A percentile compares a stretch with the other conserved stretches of the same genome.
phyloP scores from a whole-genome alignment of 2,888 invertebrate species.

The Cataglyphis altisquamis region DNA sequence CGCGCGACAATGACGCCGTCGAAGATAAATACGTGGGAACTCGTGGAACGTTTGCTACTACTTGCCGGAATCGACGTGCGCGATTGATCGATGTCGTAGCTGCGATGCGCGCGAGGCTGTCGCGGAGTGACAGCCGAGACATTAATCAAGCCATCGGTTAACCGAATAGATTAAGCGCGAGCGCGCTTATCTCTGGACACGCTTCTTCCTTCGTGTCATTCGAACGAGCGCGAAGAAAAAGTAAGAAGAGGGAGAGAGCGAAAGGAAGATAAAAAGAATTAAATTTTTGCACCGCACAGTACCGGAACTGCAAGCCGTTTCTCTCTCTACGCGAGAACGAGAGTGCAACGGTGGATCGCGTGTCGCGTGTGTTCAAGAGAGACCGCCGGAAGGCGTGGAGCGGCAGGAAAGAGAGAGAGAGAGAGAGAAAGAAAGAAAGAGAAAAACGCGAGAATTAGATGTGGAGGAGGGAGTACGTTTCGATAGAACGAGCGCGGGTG shows the following conservation, averaged over 20 bases:
- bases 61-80: slow-evolving; percentile 60
- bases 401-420: slow-evolving; percentile 40
- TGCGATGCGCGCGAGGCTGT: slow-evolving; percentile 53
- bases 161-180: slow-evolving; percentile 9
- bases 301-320: slow-evolving; percentile 43
- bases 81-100: slow-evolving; percentile 71
- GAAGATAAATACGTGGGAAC: not conserved
- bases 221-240: slow-evolving; percentile 4
- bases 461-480: slow-evolving; percentile 41
- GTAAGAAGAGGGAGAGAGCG: not conserved
- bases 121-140: slow-evolving; percentile 29
- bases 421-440: slow-evolving; percentile 50
- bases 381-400: slow-evolving; percentile 39
- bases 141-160: slow-evolving; percentile 59
- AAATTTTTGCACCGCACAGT: slow-evolving; percentile 24
- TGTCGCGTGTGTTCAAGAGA: not conserved
- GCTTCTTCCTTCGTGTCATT: slow-evolving; percentile 13
- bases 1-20: not conserved
- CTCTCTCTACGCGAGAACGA: not conserved
- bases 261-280: slow-evolving; percentile 7
- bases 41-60: not conserved
- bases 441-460: slow-evolving; percentile 56
- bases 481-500: slow-evolving; percentile 33
- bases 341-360: not conserved
- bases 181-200: not conserved